A percentile compares a stretch with the other conserved stretches of the same genome.
These are phyloP conservation scores for Cerastoderma edule DNA, from an alignment of 2,888 invertebrate genomes.

Conservation along the genomic window DNA sequence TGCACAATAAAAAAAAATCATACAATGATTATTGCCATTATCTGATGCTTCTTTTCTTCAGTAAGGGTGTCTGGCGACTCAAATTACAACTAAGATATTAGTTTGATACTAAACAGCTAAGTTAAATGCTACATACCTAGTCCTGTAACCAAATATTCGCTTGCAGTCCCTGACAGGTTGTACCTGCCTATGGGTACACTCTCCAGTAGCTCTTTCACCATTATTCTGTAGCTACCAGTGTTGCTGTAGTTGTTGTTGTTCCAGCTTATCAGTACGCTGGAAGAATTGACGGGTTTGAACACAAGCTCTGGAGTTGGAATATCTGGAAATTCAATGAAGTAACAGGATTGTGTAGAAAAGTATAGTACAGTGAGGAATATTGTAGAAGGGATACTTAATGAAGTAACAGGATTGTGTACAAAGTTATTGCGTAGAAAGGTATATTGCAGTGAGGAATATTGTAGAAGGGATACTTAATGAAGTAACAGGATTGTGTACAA, in stretches of 20 bases:
- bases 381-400: too few species aligned
- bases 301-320: conserved; percentile 40
- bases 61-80: too few species aligned
- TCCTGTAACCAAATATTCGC: conserved; percentile 30
- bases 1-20: too few species aligned
- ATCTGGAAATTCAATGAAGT: conserved; percentile 28
- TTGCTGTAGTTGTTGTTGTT: conserved; percentile 8
- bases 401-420: too few species aligned
- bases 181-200: conserved; percentile 35
- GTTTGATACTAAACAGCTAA: too few species aligned
- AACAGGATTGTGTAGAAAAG: not conserved
- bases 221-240: conserved; percentile 46
- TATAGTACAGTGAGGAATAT: not conserved
- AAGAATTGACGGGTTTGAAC: conserved; percentile 51
- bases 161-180: conserved; percentile 31
- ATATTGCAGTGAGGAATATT: too few species aligned
- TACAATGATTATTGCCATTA: too few species aligned
- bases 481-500: too few species aligned
- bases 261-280: conserved; percentile 53
- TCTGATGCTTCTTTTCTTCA: too few species aligned
- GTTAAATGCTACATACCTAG: conserved; percentile 65
- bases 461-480: too few species aligned
- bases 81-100: too few species aligned
- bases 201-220: conserved; percentile 45
- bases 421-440: too few species aligned